Base-by-base conservation (phyloP, 2,797 vertebrate genomes). In the Morus bassanus region DNA sequence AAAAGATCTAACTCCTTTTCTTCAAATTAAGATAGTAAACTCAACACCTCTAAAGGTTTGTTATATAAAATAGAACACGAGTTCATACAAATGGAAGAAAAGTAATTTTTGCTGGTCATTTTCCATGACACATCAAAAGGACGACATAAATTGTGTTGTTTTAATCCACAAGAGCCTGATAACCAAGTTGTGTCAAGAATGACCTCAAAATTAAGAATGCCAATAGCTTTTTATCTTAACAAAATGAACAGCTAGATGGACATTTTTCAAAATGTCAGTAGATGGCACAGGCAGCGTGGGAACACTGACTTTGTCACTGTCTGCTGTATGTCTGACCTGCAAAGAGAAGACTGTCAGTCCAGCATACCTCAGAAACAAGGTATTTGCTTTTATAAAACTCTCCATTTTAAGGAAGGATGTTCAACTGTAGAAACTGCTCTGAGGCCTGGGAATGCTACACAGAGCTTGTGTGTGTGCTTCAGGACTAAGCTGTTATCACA, bases 401-500 rank as follows among this genome's bases (percentile, higher is more conserved):
- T 53, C 35, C 24, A 39, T 73, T 79, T 65, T 17, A 54, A 65
- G 37, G 60, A 87, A 68, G 50, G 25, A 87, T 86, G 48, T 67
- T 80, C 59, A 91, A 10, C 56, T 43, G 19, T 2, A 81, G 65
- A 43, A 96, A 85, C n/a, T 63, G 39, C 81, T 90, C 75, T 37
- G 35, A 64, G 30, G 53, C 63, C 77, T 0, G 0, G 19, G 86
- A 85, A 77, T 11, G 35, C 64, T 60, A 48, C 87, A 75, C 41
- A 87, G 84, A 83, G 85, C 70, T 94, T 60, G 88, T 79, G 63
- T 43, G 74, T 79, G 78, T 64, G 45, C 89, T 83, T 54, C 83
- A 87, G 61, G 73, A 73, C 41, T 23, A 54, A 91, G 72, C 65
- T 51, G 68, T 91, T 92, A 95, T 81, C 92, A 88, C 89, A 92